Conservation (phyloP, 2,113 vertebrate genomes). For the Copsychus sechellarum region DNA sequence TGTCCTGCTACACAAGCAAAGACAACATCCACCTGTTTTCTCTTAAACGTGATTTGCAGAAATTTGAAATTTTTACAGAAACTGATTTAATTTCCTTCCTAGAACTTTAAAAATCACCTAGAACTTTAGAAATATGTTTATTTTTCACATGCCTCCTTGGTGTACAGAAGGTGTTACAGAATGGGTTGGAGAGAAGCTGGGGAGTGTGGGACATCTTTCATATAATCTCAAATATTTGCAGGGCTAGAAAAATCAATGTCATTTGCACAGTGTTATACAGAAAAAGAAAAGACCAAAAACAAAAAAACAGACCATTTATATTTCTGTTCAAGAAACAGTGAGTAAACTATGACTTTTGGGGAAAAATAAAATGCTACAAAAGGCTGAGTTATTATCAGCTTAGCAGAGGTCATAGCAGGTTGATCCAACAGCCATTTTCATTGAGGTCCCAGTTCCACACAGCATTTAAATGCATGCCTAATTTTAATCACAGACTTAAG, state of each 20-base stretch:
- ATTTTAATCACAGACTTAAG: conserved; percentile 51
- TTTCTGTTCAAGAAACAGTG: background rate
- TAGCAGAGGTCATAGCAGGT: conserved; percentile 22
- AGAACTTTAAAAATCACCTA: background rate
- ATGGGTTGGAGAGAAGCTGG: background rate
- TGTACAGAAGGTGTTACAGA: background rate
- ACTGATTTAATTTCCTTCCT: background rate
- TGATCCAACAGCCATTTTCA: conserved; percentile 47
- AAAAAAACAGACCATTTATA: background rate
- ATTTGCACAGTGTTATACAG: background rate
- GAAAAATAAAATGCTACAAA: background rate
- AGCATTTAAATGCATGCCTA: conserved; percentile 35
- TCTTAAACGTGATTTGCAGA: background rate
- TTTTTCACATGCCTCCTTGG: background rate
- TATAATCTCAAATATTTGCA: conserved; percentile 14
- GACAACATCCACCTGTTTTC: background rate
- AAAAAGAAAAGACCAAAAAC: background rate
- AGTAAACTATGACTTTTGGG: background rate
- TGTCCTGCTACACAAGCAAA: background rate
- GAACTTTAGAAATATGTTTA: background rate
- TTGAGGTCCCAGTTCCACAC: background rate
- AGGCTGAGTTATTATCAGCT: conserved; percentile 33
- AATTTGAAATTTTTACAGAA: background rate
- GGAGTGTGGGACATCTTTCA: background rate
- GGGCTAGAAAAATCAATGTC: conserved; percentile 23